Conservation (phyloP, 2,797 vertebrate species). For the Paramormyrops hopkinsi region DNA sequence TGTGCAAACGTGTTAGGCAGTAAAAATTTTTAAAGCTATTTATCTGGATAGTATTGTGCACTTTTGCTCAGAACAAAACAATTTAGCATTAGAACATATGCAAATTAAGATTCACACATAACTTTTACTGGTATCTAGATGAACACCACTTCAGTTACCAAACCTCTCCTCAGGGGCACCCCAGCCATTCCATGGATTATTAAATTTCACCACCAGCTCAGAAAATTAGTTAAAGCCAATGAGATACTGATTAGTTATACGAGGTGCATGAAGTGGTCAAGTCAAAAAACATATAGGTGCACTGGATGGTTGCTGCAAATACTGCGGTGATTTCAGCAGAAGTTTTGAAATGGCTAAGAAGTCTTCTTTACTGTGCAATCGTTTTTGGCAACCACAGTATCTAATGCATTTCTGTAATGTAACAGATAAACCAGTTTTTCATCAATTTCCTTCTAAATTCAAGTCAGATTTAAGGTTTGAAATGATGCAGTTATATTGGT, state of each 20-base stretch:
- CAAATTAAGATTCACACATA: not conserved
- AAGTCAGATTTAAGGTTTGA: not conserved
- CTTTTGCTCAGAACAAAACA: not conserved
- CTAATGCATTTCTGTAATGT: not conserved
- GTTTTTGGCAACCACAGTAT: not conserved
- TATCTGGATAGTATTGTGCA: not conserved
- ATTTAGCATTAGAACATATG: not conserved
- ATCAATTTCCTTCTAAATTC: not conserved
- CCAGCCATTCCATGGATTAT: not conserved
- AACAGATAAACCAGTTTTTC: not conserved
- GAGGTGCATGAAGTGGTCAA: not conserved
- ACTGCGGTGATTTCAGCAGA: not conserved
- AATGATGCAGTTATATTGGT: not conserved
- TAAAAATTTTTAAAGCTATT: not conserved
- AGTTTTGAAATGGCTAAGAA: not conserved
- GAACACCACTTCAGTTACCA: not conserved
- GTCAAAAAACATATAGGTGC: not conserved
- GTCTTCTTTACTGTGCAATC: not conserved
- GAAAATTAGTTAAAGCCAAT: not conserved
- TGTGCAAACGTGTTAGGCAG: not conserved
- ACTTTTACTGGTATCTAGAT: not conserved
- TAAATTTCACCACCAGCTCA: not conserved
- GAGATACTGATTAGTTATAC: not conserved
- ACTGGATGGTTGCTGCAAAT: not conserved
- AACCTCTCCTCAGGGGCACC: not conserved